These are phyloP conservation scores for Pseudococcus longispinus DNA, from an alignment of 2,888 invertebrate species.

Conservation along the genomic window DNA sequence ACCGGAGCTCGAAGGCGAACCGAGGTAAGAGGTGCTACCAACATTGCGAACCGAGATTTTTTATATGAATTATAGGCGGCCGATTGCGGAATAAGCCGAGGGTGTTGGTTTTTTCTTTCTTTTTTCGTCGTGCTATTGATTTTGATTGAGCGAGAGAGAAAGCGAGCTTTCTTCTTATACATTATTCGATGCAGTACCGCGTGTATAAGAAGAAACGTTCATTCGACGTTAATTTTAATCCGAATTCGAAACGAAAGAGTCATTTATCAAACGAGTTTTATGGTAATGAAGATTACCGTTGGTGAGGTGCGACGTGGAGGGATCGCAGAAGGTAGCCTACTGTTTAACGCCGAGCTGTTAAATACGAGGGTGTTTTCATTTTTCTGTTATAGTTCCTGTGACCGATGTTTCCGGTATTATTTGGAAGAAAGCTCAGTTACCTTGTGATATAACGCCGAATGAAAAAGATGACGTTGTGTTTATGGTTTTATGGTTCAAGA, in stretches of 20 bases:
- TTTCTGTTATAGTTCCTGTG: conserved; percentile 73
- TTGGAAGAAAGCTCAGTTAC: conserved; percentile 81
- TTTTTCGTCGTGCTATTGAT: not conserved
- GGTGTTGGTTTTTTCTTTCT: not conserved
- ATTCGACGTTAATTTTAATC: not conserved
- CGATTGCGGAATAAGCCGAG: not conserved
- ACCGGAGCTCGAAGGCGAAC: not conserved
- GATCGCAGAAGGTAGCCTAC: not conserved
- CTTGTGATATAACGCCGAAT: conserved; percentile 83
- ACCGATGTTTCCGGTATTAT: conserved; percentile 82
- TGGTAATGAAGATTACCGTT: not conserved
- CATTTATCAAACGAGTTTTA: conserved; percentile 24
- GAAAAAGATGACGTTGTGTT: conserved; percentile 81
- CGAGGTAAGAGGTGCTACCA: not conserved
- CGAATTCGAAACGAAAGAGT: not conserved
- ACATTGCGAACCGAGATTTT: not conserved
- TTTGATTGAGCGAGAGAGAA: not conserved
- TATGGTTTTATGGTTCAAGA: conserved; percentile 90
- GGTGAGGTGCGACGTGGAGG: not conserved
- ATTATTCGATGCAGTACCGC: not conserved
- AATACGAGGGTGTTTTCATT: conserved; percentile 34
- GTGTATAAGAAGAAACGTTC: not conserved
- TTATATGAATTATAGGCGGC: conserved; percentile 1
- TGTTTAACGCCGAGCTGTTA: not conserved
- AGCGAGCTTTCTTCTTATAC: not conserved